Evolutionary conservation across 1,140 invertebrate species (phyloP), one percentile per base, ranked within the genome.

Genomic region (Dryas iulia): DNA sequence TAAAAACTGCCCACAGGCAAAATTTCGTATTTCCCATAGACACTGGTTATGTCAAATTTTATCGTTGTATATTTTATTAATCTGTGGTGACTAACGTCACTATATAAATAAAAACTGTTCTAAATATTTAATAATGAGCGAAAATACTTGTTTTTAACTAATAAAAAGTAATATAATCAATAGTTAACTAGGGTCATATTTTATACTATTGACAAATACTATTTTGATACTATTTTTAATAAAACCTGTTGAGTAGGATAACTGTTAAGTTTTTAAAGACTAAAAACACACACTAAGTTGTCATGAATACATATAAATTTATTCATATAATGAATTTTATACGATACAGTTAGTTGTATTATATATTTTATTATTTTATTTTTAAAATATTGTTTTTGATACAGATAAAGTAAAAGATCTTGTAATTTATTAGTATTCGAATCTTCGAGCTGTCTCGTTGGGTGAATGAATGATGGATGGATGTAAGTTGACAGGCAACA

Each of bases 401-500:
- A 39, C 33, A 39, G 33, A 39, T 39, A 14, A 39, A 12, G 33
- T 39, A 39, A 39, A 14, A n/a, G 1, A 4, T 39, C 14, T 39
- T n/a, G 18, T 33, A 21, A 33, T 60, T 33, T 59, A 60, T 33
- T 12, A 23, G 31, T 33, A 23, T 60, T 60, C 21, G 33, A 39
- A 39, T 14, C 33, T 39, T 39, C 33, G 33, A 39, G 28, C 56
- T 66, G 53, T 52, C 54, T 33, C 24, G 35, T 61, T 74, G 63
- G 61, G 66, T 71, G 69, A 79, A 66, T 61, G 69, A 71, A 71
- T 74, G 74, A 74, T 74, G 64, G 70, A 75, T 73, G 77, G 79
- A 78, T 82, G 73, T 79, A 80, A 82, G 57, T 81, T 74, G 77
- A 83, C 66, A 73, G 62, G 59, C 52, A 66, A 66, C 69, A 71